Conservation (phyloP, 2,888 invertebrate genomes). For the Metopia argyrocephala region DNA sequence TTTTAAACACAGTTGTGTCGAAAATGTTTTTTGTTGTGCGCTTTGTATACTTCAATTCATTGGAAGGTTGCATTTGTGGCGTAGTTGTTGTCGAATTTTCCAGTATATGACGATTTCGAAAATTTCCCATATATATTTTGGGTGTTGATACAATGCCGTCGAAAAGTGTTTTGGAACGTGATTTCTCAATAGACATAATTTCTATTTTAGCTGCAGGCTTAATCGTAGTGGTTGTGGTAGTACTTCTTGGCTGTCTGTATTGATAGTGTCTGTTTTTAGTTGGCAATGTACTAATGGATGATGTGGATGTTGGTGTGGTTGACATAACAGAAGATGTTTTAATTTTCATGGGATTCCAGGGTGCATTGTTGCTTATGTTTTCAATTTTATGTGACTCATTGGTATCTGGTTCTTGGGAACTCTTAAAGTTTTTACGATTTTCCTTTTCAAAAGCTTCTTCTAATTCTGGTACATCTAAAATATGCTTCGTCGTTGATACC, state of each 20-base stretch:
- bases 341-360: constrained; percentile 75
- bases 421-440: constrained; percentile 52
- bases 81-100: constrained; percentile 22
- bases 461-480: constrained; percentile 74
- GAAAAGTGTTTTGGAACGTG: constrained; percentile 77
- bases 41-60: constrained; percentile 61
- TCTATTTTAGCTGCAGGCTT: constrained; percentile 56
- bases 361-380: constrained; percentile 58
- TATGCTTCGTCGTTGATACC: constrained; percentile 70
- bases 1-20: constrained; percentile 76
- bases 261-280: constrained; percentile 27
- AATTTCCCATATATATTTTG: constrained; percentile 42
- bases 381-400: constrained; percentile 70
- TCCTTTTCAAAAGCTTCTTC: constrained; percentile 73
- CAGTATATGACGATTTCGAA: constrained; percentile 53
- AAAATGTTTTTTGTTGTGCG: constrained; percentile 75
- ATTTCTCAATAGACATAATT: constrained; percentile 76
- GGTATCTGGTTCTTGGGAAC: constrained; percentile 67
- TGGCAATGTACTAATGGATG: constrained; percentile 8
- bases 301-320: constrained; percentile 29
- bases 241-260: constrained; percentile 21
- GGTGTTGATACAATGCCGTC: constrained; percentile 74
- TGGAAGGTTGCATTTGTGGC: constrained; percentile 2
- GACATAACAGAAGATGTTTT: constrained; percentile 59
- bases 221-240: neutral